These are phyloP conservation scores for Argynnis bischoffii DNA, from an alignment of 2,888 invertebrate species.

Conservation along the genomic window DNA sequence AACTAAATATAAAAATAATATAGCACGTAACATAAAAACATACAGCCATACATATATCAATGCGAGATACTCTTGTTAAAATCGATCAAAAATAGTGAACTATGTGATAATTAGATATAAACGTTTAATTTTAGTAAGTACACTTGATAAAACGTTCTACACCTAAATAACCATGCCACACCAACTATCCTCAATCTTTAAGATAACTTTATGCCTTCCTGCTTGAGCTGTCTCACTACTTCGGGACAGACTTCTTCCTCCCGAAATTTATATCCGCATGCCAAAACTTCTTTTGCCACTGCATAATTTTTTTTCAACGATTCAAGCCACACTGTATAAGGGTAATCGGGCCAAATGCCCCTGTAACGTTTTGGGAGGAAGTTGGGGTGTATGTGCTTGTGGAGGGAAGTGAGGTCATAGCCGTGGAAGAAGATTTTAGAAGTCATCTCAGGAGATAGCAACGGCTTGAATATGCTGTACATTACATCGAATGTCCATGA, in stretches of 20 bases:
- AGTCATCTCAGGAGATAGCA: constrained; percentile 86
- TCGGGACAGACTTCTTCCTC: constrained; percentile 66
- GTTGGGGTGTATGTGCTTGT: constrained; percentile 87
- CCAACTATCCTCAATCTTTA: constrained; percentile 42
- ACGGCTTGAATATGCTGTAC: constrained; percentile 89
- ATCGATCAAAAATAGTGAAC: too few relatives aligned
- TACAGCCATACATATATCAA: too few relatives aligned
- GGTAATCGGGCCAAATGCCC: constrained; percentile 86
- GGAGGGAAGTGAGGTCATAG: constrained; percentile 86
- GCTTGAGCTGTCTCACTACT: constrained; percentile 63
- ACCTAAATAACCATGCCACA: not conserved
- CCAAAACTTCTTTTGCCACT: constrained; percentile 84
- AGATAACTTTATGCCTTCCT: constrained; percentile 59
- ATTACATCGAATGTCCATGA: constrained; percentile 91
- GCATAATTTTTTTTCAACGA: constrained; percentile 80
- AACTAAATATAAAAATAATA: too few relatives aligned
- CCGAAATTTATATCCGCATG: constrained; percentile 84
- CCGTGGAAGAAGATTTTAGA: constrained; percentile 88
- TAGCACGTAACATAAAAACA: too few relatives aligned
- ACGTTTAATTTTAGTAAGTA: too few relatives aligned
- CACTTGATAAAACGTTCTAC: too few relatives aligned
- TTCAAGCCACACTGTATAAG: constrained; percentile 89
- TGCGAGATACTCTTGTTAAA: too few relatives aligned
- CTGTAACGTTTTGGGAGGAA: constrained; percentile 88
- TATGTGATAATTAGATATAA: too few relatives aligned